Base-by-base conservation (phyloP, 2,113 vertebrate genomes). In the Dunckerocampus dactyliophorus region DNA sequence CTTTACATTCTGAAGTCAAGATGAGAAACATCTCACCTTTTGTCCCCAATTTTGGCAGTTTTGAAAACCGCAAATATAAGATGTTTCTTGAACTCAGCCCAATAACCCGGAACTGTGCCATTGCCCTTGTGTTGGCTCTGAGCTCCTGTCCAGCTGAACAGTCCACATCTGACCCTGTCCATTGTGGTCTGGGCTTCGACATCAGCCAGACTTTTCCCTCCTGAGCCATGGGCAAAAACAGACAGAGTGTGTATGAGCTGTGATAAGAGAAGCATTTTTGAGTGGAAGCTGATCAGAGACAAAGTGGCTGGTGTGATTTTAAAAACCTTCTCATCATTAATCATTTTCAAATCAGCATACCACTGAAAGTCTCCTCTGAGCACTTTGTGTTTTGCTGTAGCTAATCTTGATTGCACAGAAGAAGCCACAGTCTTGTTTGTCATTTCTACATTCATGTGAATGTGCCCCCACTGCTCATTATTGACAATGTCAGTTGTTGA, bases 381-480 rank as follows among this genome's bases (percentile, higher is more conserved):
- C 81, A 66, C 67, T 63, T 74, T 72, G 55, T 76, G 75, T 61
- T 71, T 76, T 70, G 24, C 52, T 62, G 49, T 2, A 58, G 77
- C 76, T 89, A 85, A 86, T 87, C 83, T 74, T 86, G 82, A 87
- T 82, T 86, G 76, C 74, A 82, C 83, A 83, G 81, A 88, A 85
- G 75, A 88, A 79, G 74, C 59, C 75, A 52, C 72, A 47, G 65
- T 54, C 59, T n/a, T 75, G 63, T 80, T 84, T 74, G 76, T 77
- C 67, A 51, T 69, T 34, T 34, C 31, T 34, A 34, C 6, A 34
- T 5, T 34, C 31, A 8, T 74, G 67, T 65, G 71, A 69, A 83
- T 62, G 67, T 67, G 55, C 54, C 48, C 64, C 69, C 70, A 72
- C 84, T 49, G 20, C 59, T 56, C 65, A 59, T 74, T 75, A 79